Evolutionary conservation across 2,888 invertebrate genomes (phyloP), one percentile per base, ranked within the genome.

Genomic region (Drosophila kanekoi): DNA sequence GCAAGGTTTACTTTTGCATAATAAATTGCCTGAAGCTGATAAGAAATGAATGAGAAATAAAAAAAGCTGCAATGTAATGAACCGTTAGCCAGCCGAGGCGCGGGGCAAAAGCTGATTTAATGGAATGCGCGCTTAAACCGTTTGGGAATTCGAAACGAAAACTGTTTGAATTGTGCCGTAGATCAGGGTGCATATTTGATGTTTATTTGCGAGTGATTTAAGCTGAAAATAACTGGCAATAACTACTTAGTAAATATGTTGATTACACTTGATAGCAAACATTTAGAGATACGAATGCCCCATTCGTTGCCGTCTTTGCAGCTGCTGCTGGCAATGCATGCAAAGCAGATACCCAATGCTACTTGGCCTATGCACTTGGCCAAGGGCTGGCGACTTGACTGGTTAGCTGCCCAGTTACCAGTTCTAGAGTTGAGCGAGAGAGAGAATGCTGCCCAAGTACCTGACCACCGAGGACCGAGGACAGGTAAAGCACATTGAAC

Each of bases 401-500:
- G 16, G 57, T 20, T 58, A 32, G 59, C 52, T 64, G 57, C 49
- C 40, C 65, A 74, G 74, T 60, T 77, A 76, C 77, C 75, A 76
- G 75, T 75, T 74, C 74, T 54, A 28, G 41, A 49, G 63, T 16
- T 48, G 47, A 63, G 49, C 23, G 37, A 63, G 45, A 58, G 49
- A 37, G 37, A 63, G 45, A 58, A 58, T 67, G 66, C 66, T 47
- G 53, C 53, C 74, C 76, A 75, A 75, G 74, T 75, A 76, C 77
- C 77, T 72, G 74, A 72, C 58, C 73, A 60, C 53, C 23, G 75
- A 63, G 74, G 65, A 79, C 62, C 23, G 75, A 63, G 74, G 65
- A 79, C 62, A 84, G 79, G 71, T 79, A 88, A 86, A 84, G 87
- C 89, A 79, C 87, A 88, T 84, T 88, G 87, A 88, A 88, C 87